Base-by-base conservation (phyloP, 2,113 vertebrate species). In the Deroptyus accipitrinus region DNA sequence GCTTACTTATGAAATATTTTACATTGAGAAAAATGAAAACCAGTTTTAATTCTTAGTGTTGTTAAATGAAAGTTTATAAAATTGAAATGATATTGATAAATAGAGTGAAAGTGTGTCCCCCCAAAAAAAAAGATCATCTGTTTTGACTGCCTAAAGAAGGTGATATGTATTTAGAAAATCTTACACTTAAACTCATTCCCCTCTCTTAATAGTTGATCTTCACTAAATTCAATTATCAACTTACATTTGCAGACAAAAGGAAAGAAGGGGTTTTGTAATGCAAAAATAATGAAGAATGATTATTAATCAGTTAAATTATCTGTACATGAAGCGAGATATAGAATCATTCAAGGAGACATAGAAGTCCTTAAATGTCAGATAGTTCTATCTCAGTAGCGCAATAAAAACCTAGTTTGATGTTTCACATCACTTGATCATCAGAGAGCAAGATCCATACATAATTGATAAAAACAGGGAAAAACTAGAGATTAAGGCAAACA, bases 341-440 rank as follows among this genome's bases (percentile, higher is more conserved):
- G 41, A 92, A 86, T 83, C 90, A 94, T 94, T 92, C 86, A 97
- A 92, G 83, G 80, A 96, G 80, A 95, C 51, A 61, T 62, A 78
- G 55, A 94, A 94, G 87, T 91, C 77, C 92, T 95, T 94, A 89
- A 19, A 92, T 81, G 54, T 90, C 68, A 90, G 57, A 92, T 80
- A 94, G 25, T 59, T 94, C 73, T 79, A 46, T 54, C 76, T 96
- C 92, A 88, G 94, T 95, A 93, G 28, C 68, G 94, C 86, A 94
- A 95, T 76, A 96, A 94, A 94, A 94, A 92, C 41, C 70, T 92
- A 52, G 72, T 80, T 88, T 90, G 79, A 95, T 86, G 88, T 92
- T 95, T 83, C 10, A 1, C 61, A 86, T 77, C 72, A 83, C 63
- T 95, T 83, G 83, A 94, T 93, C 90, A 95, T 95, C 68, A 90